These are phyloP conservation scores for Hoplostethus mediterraneus DNA, from an alignment of 2,797 vertebrate genomes.

Conservation along the genomic window DNA sequence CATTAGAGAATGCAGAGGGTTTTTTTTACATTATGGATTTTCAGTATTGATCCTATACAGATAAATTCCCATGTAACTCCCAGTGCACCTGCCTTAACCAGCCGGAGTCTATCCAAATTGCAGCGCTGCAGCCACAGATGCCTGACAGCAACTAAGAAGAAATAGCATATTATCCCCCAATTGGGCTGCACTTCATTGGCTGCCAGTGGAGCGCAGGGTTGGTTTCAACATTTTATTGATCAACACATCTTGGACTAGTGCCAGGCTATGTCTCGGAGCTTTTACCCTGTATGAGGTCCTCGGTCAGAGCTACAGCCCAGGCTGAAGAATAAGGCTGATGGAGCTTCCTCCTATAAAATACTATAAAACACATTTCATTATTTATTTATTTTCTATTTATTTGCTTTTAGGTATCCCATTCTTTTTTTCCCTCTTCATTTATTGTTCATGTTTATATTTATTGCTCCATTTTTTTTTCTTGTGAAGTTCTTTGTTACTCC, in stretches of 20 bases:
- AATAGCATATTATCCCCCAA: constrained; percentile 18
- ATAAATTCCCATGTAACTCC: background rate
- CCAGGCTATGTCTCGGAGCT: constrained; percentile 6
- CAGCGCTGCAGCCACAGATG: background rate
- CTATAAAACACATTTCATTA: too few relatives aligned
- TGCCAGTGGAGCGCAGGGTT: constrained; percentile 22
- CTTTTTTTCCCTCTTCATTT: too few relatives aligned
- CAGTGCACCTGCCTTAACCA: constrained; percentile 15
- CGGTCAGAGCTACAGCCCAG: too few relatives aligned
- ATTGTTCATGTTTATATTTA: too few relatives aligned
- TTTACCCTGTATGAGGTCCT: constrained; percentile 1
- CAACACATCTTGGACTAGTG: constrained; percentile 5
- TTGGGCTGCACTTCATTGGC: background rate
- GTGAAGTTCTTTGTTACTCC: too few relatives aligned
- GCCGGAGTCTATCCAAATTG: too few relatives aligned
- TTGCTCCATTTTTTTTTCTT: too few relatives aligned
- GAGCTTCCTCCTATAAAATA: background rate
- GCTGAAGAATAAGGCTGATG: background rate
- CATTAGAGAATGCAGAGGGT: too few relatives aligned
- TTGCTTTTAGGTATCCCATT: too few relatives aligned
- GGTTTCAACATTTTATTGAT: constrained; percentile 56
- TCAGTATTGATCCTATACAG: constrained; percentile 42
- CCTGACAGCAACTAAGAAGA: constrained; percentile 27
- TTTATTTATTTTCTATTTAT: too few relatives aligned
- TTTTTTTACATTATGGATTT: background rate